These are phyloP conservation scores for Enteromius radiatus DNA, from an alignment of 2,797 vertebrate genomes.

Conservation along the genomic window DNA sequence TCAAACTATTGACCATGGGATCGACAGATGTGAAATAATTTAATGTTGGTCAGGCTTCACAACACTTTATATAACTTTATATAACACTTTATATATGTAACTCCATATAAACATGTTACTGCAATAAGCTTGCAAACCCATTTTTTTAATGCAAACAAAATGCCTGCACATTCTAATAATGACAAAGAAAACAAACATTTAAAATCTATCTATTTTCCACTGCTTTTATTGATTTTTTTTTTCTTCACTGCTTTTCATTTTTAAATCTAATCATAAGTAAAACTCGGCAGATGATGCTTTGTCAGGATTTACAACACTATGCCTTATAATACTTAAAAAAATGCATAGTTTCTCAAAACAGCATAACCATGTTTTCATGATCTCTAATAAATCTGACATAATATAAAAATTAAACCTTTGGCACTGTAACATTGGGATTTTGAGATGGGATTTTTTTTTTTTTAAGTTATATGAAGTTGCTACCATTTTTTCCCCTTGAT, in stretches of 20 bases:
- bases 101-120: constrained; percentile 43
- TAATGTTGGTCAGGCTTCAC: constrained; percentile 49
- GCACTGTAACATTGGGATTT: background rate
- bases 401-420: background rate
- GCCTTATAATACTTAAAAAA: background rate
- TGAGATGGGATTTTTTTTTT: background rate
- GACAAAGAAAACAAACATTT: background rate
- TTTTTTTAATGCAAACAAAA: constrained; percentile 20
- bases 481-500: too few species aligned
- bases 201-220: constrained; percentile 36
- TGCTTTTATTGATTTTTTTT: background rate
- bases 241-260: background rate
- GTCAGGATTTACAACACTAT: background rate
- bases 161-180: background rate
- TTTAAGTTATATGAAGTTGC: background rate
- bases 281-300: background rate
- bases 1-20: constrained; percentile 58
- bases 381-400: background rate
- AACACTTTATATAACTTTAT: constrained; percentile 20
- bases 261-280: background rate
- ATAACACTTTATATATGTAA: constrained; percentile 28
- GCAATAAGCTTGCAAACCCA: constrained; percentile 26
- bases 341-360: background rate
- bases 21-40: constrained; percentile 55
- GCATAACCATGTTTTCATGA: too few species aligned